Base-by-base conservation (phyloP, 2,888 invertebrate genomes). In the Vanessa cardui region DNA sequence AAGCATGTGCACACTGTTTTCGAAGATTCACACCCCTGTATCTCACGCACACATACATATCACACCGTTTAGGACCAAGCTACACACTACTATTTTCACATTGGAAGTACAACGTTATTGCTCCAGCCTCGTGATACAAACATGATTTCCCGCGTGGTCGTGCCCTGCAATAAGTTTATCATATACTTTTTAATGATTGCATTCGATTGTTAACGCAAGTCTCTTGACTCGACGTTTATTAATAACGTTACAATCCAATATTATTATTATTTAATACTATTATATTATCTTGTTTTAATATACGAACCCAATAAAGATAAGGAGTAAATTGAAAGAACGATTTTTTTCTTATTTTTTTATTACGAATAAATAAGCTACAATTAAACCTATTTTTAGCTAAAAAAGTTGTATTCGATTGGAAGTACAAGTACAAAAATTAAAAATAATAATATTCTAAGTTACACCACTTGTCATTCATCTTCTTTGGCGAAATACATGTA, bases 331-430 rank as follows among this genome's bases (percentile, higher is more conserved):
- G 62, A 74, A 74, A 74, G 75, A 64, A 64, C 56, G 49, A 58
- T 31, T 64, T 62, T 67, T 62, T 77, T 74, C 64, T 78, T 64
- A 68, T 73, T 77, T 73, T 78, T 80, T 85, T 87, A 88, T 84
- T 87, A 86, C 80, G 87, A 88, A 88, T 89, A 89, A 89, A 89
- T 89, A 88, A 81, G 78, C 85, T 87, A 86, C 77, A 83, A 80
- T 86, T 83, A 81, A 82, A 78, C 78, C 78, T 82, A 72, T 77
- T 80, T 79, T 61, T 83, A 83, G 82, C 80, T 83, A 82, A 81
- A 62, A 26, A 76, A 77, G n/a, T 75, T 39, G 73, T 71, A 77
- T 72, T 75, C 72, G 71, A 58, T 39, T 72, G 72, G 59, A 70
- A 73, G 64, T 70, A 67, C 63, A 69, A 72, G 71, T 77, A 77